Evolutionary conservation across 1,140 invertebrate genomes (phyloP), one percentile per base, ranked within the genome.

Genomic region (Pseudoatta argentina): DNA sequence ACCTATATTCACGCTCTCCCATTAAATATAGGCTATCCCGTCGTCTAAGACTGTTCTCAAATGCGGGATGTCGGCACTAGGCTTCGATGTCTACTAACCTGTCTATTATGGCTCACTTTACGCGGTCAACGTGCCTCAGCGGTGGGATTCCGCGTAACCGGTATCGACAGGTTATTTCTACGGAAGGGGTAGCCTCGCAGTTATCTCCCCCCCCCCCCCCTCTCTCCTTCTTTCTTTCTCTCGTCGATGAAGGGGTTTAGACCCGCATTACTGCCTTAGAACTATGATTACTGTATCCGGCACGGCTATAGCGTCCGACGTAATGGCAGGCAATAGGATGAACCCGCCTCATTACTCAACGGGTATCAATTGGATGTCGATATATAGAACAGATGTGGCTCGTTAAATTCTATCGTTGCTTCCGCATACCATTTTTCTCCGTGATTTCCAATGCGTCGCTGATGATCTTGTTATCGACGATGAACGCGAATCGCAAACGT

Each of bases 91-190:
- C n/a, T 78, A 82, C n/a, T 51, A 66, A 44, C 72, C 14, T 34
- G 88, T 78, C 88, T 87, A 87, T 89, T 87, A 87, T 87, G 61
- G 85, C 78, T 89, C 88, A 67, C 85, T 89, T 87, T 72, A 64
- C 66, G 59, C 61, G 44, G 76, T 73, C 73, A 69, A 89, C 72
- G 64, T 87, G 88, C 86, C 88, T 66, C n/a, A 24, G 10, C 18
- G 55, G 27, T 2, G 71, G 71, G 88, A 89, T 87, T 82, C 85
- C 67, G n/a, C 63, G 34, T 61, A 61, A 86, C 57, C 85, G 79
- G 57, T 87, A 89, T 89, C 78, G 85, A 39, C 85, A 75, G 88
- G 72, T 87, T 89, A 87, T 79, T 89, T 87, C 78, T 79, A 24
- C 39, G 66, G 73, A 79, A 87, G 82, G 85, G 86, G 59, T 75